Conservation (phyloP, 2,888 invertebrate species). For the Plebejus melissa region DNA sequence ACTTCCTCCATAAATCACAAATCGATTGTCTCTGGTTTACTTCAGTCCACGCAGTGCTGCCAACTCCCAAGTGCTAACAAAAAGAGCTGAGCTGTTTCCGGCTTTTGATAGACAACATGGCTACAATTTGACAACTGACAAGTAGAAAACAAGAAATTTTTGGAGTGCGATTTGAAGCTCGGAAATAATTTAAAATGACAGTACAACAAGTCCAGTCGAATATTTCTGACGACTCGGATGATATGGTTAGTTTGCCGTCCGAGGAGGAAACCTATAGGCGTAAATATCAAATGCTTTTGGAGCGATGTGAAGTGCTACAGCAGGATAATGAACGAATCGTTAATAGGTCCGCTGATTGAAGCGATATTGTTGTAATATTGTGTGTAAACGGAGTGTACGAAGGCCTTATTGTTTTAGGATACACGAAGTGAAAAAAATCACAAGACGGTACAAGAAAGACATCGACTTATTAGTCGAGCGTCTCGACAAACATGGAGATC, state of each 20-base stretch:
- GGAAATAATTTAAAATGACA: conserved; percentile 79
- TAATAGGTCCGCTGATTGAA: conserved; percentile 71
- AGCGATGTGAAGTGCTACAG: conserved; percentile 86
- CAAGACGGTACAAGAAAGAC: conserved; percentile 83
- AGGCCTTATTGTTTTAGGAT: conserved; percentile 70
- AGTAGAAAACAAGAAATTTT: conserved; percentile 64
- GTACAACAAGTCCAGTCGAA: conserved; percentile 75
- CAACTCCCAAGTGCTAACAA: not conserved
- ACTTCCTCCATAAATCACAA: not conserved
- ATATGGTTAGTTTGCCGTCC: conserved; percentile 75
- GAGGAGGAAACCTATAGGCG: conserved; percentile 85
- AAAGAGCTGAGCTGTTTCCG: not conserved
- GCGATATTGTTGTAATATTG: conserved; percentile 29
- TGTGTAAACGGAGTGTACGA: conserved; percentile 32
- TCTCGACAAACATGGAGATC: conserved; percentile 84
- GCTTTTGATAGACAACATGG: conserved; percentile 27
- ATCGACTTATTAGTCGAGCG: conserved; percentile 83
- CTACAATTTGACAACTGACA: conserved; percentile 43
- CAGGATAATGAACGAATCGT: conserved; percentile 88
- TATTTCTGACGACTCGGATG: conserved; percentile 77
- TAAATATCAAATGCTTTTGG: conserved; percentile 85
- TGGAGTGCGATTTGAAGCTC: conserved; percentile 65
- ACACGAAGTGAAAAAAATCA: conserved; percentile 84
- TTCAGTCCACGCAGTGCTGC: not conserved
- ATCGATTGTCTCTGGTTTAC: not conserved